A percentile compares a stretch with the other conserved stretches of the same genome.
phyloP scores from a whole-genome alignment of 2,113 vertebrate species.

The Chrysemys picta region DNA sequence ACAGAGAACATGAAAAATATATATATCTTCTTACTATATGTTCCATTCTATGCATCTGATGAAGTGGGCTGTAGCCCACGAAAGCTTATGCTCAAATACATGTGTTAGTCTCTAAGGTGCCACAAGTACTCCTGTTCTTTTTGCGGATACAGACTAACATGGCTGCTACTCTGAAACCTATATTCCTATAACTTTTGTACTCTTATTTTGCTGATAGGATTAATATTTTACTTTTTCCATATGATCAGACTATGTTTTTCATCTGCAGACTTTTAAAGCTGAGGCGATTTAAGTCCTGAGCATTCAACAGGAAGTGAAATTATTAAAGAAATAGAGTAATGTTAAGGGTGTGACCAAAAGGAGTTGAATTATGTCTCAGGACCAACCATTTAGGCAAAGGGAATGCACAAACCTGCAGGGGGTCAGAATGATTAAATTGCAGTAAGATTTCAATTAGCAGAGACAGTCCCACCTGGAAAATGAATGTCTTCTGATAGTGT shows the following conservation, averaged over 20 bases:
- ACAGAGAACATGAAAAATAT: too few species aligned
- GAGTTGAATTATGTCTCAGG: background rate
- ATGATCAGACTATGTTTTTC: background rate
- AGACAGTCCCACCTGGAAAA: background rate
- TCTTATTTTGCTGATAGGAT: background rate
- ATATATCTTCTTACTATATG: too few species aligned
- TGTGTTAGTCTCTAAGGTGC: too few species aligned
- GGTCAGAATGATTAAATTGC: background rate
- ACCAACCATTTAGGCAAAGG: background rate
- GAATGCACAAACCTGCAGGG: background rate
- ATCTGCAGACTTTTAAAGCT: background rate
- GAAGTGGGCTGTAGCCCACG: too few species aligned
- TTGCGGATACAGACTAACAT: too few species aligned
- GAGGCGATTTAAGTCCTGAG: background rate
- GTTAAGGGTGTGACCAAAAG: background rate
- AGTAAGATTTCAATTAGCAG: background rate
- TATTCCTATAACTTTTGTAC: background rate
- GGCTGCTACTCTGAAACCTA: too few species aligned
- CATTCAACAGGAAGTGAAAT: background rate
- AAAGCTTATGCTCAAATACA: too few species aligned
- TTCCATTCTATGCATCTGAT: too few species aligned
- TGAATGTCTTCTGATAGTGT: fast-evolving
- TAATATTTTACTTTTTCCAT: background rate
- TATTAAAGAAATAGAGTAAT: background rate
- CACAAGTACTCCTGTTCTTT: too few species aligned